Percentiles rank a stretch among this genome's conserved stretches.
Evolutionary conservation across 2,888 invertebrate species (phyloP).

Genomic region (Noctua comes): DNA sequence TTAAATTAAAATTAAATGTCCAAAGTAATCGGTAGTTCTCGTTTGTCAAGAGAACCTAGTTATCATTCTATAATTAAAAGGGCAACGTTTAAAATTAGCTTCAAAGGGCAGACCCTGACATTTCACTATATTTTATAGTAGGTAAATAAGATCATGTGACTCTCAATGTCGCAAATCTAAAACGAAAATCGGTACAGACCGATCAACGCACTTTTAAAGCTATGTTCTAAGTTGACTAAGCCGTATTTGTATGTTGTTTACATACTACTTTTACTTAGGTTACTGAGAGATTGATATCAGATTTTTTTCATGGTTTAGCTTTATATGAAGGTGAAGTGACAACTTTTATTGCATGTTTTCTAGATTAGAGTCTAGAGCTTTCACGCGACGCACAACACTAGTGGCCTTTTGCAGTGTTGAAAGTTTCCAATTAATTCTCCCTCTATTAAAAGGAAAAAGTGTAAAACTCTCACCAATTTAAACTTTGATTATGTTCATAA

Average conservation of each 20-base stretch:
- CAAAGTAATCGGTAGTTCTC: neutral
- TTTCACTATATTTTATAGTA: neutral
- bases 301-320: neutral
- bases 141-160: neutral
- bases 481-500: too few species aligned
- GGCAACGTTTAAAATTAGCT: neutral
- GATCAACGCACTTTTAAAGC: neutral
- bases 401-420: conserved; percentile 27
- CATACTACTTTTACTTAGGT: too few species aligned
- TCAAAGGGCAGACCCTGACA: neutral
- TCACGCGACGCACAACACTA: conserved; percentile 35
- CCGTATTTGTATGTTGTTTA: neutral
- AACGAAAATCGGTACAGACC: neutral
- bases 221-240: neutral
- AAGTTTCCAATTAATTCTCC: conserved; percentile 17
- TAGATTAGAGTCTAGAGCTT: neutral
- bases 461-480: neutral
- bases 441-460: neutral
- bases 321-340: neutral
- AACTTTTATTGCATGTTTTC: neutral
- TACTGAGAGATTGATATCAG: neutral
- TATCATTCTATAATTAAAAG: neutral
- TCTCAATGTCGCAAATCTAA: neutral
- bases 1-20: neutral
- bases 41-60: neutral